Percentiles rank a stretch among this genome's conserved stretches.
These are phyloP conservation scores for Hanleya hanleyi DNA, from an alignment of 2,888 invertebrate species.

Conservation along the genomic window DNA sequence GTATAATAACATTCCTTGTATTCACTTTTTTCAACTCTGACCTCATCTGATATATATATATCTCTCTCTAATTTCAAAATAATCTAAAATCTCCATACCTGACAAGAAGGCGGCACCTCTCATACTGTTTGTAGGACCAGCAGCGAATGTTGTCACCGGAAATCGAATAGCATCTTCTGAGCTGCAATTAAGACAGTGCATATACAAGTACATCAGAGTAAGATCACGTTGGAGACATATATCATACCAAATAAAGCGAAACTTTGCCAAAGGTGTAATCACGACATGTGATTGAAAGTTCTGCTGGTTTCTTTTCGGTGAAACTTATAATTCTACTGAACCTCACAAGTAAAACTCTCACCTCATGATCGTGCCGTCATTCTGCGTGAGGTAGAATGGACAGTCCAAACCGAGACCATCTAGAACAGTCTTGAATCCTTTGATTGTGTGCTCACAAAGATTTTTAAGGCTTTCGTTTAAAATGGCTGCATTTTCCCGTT, in stretches of 20 bases:
- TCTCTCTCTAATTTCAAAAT: no score
- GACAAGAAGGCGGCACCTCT: slow-evolving; percentile 67
- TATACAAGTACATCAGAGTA: no score
- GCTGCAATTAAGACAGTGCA: slow-evolving; percentile 30
- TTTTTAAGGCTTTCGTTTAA: slow-evolving; percentile 67
- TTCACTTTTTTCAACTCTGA: no score
- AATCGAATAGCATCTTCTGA: slow-evolving; percentile 49
- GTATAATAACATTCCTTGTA: no score
- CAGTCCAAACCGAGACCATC: slow-evolving; percentile 51
- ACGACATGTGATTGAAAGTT: no score
- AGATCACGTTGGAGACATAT: no score
- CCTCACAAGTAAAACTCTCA: slow-evolving; percentile 10
- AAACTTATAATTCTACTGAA: no score
- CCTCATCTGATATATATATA: no score
- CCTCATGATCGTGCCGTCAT: slow-evolving; percentile 68
- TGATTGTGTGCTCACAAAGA: slow-evolving; percentile 54
- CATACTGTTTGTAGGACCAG: slow-evolving; percentile 72
- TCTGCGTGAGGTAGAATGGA: slow-evolving; percentile 67
- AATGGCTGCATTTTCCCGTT: slow-evolving; percentile 69
- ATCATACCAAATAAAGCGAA: no score
- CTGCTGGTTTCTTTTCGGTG: no score
- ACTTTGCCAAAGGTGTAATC: no score
- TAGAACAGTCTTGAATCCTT: slow-evolving; percentile 53
- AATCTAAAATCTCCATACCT: no score
- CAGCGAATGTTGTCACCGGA: slow-evolving; percentile 66